Conservation (phyloP, 2,113 vertebrate genomes). For the Rynchops niger region DNA sequence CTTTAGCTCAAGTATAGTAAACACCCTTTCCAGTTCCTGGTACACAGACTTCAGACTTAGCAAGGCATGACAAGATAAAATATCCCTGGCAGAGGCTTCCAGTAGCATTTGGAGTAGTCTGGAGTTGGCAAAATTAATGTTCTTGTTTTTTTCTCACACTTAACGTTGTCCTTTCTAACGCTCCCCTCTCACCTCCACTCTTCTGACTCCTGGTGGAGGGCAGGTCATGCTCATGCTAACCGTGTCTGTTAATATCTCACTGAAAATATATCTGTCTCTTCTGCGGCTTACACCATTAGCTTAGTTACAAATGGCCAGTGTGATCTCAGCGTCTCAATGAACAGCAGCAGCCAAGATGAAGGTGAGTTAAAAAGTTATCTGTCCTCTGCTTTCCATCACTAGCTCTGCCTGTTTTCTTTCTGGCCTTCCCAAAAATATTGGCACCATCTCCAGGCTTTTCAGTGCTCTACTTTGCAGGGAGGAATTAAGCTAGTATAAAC, state of each 20-base stretch:
- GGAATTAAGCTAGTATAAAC: background rate
- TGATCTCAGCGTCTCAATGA: background rate
- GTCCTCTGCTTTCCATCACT: background rate
- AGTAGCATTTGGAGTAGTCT: background rate
- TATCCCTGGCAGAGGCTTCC: background rate
- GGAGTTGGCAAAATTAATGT: background rate
- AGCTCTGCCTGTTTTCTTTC: background rate
- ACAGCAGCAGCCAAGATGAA: background rate
- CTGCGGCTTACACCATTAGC: background rate
- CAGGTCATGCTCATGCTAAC: background rate
- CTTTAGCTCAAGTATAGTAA: background rate
- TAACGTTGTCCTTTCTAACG: fast-evolving
- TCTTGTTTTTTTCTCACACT: background rate
- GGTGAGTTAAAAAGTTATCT: background rate
- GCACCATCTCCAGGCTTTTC: background rate
- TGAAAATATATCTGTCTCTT: background rate
- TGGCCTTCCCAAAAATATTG: background rate
- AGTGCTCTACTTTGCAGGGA: background rate
- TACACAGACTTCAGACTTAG: background rate
- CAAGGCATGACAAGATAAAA: background rate
- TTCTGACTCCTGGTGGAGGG: background rate
- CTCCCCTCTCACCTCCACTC: background rate
- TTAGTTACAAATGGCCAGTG: background rate
- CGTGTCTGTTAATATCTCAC: background rate
- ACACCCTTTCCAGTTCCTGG: background rate